Percentiles rank a stretch among this genome's conserved stretches.
phyloP scores from a whole-genome alignment of 2,113 vertebrate species.

The Nerophis lumbriciformis region DNA sequence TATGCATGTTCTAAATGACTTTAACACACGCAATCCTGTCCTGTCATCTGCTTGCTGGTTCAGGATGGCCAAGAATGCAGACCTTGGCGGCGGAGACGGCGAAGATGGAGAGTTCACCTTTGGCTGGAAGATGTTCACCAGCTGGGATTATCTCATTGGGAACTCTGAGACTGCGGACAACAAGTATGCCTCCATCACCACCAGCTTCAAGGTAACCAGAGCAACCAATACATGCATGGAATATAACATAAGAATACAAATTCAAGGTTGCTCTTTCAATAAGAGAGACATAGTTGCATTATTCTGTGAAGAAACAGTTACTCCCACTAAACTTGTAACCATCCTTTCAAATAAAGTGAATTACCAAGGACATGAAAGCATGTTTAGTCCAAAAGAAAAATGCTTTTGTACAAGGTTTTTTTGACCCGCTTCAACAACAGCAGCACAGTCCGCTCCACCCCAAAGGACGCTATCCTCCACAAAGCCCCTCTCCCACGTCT shows the following conservation, averaged over 20 bases:
- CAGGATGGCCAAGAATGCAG: slow-evolving; percentile 94
- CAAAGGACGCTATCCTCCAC: too few relatives aligned
- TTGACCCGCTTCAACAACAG: too few relatives aligned
- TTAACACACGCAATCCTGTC: background rate
- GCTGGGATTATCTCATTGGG: slow-evolving; percentile 98
- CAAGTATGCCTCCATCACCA: slow-evolving; percentile 95
- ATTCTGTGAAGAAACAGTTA: too few relatives aligned
- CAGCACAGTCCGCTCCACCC: too few relatives aligned
- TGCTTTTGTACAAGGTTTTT: too few relatives aligned
- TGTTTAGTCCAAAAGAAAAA: too few relatives aligned
- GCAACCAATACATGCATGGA: background rate
- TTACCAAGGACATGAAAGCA: too few relatives aligned
- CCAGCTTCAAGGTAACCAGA: slow-evolving; percentile 90
- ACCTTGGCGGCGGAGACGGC: slow-evolving; percentile 82
- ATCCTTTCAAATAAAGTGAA: too few relatives aligned
- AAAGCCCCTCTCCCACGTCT: too few relatives aligned
- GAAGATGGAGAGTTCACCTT: slow-evolving; percentile 88
- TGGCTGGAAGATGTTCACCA: slow-evolving; percentile 99
- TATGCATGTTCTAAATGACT: background rate
- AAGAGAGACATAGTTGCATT: background rate
- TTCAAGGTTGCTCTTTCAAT: background rate
- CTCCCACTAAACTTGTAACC: too few relatives aligned
- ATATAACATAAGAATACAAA: background rate
- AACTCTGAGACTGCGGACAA: slow-evolving; percentile 96
- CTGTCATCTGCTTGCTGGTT: background rate